Evolutionary conservation across 2,797 vertebrate species (phyloP), one percentile per base, ranked within the genome.

Genomic region (Pangasius krempfi): DNA sequence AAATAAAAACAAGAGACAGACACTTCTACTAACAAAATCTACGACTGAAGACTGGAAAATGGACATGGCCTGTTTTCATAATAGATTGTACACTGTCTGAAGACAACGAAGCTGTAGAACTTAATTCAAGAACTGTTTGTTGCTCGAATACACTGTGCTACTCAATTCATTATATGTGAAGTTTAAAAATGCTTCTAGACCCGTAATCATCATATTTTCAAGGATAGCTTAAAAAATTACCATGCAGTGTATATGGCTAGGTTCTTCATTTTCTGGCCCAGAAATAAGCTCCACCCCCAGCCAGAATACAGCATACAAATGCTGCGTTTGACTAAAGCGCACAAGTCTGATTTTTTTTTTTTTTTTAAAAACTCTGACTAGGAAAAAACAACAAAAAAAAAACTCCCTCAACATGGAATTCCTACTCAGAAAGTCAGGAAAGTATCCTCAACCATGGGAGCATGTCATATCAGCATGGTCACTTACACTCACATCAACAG

Each of bases 1-100:
- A 95, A 52, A 4, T 5, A 14, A 4, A 52, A n/a, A 54, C 22
- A 8, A 54, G 13, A 37, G 20, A 50, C 27, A 37, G 16, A 80
- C 16, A 80, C 1, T n/a, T n/a, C 2, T 27, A 66, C 56, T 54
- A 12, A 13, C 25, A 22, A 64, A 62, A 64, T 14, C 5, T 5
- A 9, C 1, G 13, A 18, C 2, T 62, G 58, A 83, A 27, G 25
- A 44, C 80, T 44, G 22, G 18, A 10, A 14, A 2, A 27, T 25
- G 9, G 33, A 27, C 13, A 54, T 25, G 20, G 40, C 6, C 5
- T 5, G 33, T 47, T 62, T 64, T 62, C 3, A 47, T 62, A 47
- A 54, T 30, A 33, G 52, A 80, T 58, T 58, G 40, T 40, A 80
- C 52, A 80, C 54, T n/a, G 13, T 52, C 73, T 58, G 52, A 58